Evolutionary conservation across 2,113 vertebrate genomes (phyloP), one percentile per base, ranked within the genome.

Genomic region (Siphamia tubifer): DNA sequence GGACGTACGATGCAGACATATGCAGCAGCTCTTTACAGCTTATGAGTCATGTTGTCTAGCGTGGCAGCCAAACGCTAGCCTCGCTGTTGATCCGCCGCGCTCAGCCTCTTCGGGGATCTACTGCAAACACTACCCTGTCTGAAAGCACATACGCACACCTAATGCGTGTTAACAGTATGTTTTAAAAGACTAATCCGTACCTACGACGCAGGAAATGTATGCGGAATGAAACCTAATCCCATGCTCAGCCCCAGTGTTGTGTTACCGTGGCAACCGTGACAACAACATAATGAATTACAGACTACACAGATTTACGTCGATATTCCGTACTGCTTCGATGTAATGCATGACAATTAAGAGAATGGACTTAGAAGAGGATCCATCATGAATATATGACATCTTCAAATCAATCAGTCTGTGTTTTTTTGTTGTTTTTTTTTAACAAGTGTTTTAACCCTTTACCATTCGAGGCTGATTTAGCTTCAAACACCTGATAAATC

Each of bases 151-250:
- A 91, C 91, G 90, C 89, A 89, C 92, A 95, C 92, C 94, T 92
- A 86, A 92, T 91, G 89, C 90, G 91, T 82, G 89, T 94, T 94
- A 94, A 93, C 90, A 91, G 91, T 92, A 92, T 91, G 92, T 91
- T 92, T 88, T 91, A 90, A 83, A 48, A 86, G 81, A 87, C 92
- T 92, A 91, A 92, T 91, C 85, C 88, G 66, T 91, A 91, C 91
- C 89, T 93, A 92, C 93, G 93, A 93, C 91, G 92, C 87, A 84
- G 85, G 90, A 92, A 94, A 94, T 92, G 92, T 93, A 89, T 85
- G 90, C 75, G 75, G 89, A 93, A 94, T 94, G 93, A 94, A 87
- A 87, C 89, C 83, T 92, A 92, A 92, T 94, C 94, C 92, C 89
- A 91, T 89, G 90, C 93, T 56, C 31, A 92, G 91, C 91, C 90